Base-by-base conservation (phyloP, 1,140 invertebrate species). In the Procambarus clarkii region DNA sequence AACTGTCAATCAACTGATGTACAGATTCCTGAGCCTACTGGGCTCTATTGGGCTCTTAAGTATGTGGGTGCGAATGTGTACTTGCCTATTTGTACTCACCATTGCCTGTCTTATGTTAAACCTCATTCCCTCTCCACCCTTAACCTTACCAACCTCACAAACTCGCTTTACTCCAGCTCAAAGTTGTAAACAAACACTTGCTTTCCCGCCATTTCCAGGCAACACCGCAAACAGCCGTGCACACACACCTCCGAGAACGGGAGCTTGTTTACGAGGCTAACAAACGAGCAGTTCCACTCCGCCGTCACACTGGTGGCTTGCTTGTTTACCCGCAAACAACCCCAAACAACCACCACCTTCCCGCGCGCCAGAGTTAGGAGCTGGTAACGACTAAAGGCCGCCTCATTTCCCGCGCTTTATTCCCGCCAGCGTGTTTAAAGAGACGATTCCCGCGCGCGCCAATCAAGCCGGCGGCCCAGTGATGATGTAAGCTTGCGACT, bases 191-290 rank as follows among this genome's bases (percentile, higher is more conserved):
- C 24, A 74, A 74, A 74, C 24, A 34, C 15, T 74, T 74, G n/a
- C 24, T 74, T 34, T 74, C 69, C 69, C 69, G 69, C 69, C 69
- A 74, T 34, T 74, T 34, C n/a, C 21, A 8, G 69, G n/a, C 24
- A 24, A 74, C 69, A 74, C 15, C 15, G n/a, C 69, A 74, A 74
- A 74, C n/a, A 74, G n/a, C n/a, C 21, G 60, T 64, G 18, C 18
- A 64, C 5, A 34, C 69, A 24, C 7, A 74, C 8, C 50, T 9
- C 8, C 8, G 50, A 54, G 50, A 13, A 54, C 50, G n/a, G 24
- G n/a, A n/a, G 13, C 69, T 74, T 74, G 69, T 74, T 74, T 74
- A 74, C 69, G 69, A 74, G 69, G 69, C 69, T 74, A 74, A 74
- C 69, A 8, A 54, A 74, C 24, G 24, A 34, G 69, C 69, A 74